phyloP scores from a whole-genome alignment of 2,113 vertebrate species.

The Polypterus bichir region DNA sequence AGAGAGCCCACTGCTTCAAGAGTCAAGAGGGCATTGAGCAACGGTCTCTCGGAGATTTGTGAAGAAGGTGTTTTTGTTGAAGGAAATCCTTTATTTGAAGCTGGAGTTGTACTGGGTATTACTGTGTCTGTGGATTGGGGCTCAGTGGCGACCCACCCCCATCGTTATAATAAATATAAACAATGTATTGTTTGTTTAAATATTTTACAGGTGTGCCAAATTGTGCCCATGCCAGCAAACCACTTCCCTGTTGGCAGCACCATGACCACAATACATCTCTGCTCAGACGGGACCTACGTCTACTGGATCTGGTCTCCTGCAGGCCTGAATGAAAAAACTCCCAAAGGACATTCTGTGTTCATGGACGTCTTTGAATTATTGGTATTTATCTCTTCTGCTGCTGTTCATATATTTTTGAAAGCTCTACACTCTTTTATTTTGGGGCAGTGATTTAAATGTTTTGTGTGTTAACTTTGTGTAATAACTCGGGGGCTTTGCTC shows the following conservation, averaged over 20 bases:
- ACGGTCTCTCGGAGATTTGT: background rate
- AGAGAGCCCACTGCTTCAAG: too few species aligned
- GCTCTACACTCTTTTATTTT: too few species aligned
- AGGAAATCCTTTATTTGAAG: background rate
- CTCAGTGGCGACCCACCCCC: background rate
- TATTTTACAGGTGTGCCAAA: conserved; percentile 68
- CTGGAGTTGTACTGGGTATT: background rate
- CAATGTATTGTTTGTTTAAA: too few species aligned
- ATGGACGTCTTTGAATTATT: conserved; percentile 90
- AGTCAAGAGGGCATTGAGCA: too few species aligned
- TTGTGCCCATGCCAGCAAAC: conserved; percentile 80
- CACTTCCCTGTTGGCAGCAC: conserved; percentile 88
- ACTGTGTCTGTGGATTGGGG: too few species aligned
- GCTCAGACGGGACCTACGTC: conserved; percentile 88
- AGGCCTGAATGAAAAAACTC: conserved; percentile 93
- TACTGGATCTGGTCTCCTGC: conserved; percentile 98
- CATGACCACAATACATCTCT: conserved; percentile 89
- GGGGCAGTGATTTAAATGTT: too few species aligned
- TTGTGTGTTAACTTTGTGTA: too few species aligned
- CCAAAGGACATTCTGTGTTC: conserved; percentile 94
- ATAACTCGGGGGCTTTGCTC: too few species aligned
- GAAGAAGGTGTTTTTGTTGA: conserved; percentile 9
- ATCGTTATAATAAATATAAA: background rate
- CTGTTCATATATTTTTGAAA: too few species aligned
- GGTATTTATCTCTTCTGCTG: conserved; percentile 44